Percentiles rank a stretch among this genome's conserved stretches.
phyloP scores from a whole-genome alignment of 2,113 vertebrate species.

The Limanda limanda region DNA sequence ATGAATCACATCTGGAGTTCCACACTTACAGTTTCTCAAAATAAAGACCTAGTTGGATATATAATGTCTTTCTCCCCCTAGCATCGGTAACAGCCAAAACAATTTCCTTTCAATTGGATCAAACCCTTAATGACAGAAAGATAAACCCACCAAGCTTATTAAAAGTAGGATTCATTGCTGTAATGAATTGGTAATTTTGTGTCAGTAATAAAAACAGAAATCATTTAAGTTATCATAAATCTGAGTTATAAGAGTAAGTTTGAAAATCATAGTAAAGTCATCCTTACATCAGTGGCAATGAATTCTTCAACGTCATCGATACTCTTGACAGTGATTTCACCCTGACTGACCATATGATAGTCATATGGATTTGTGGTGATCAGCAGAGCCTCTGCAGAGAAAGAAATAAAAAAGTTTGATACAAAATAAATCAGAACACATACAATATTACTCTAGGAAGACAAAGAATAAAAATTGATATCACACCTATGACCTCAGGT shows the following conservation, averaged over 20 bases:
- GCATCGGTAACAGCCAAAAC: too few relatives aligned
- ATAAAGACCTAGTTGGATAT: too few relatives aligned
- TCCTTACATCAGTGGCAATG: conserved; percentile 90
- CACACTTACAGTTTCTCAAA: background rate
- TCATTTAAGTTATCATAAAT: background rate
- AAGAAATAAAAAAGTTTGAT: background rate
- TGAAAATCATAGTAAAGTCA: background rate
- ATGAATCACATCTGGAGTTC: background rate
- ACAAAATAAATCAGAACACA: background rate
- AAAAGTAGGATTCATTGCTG: too few relatives aligned
- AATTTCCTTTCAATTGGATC: too few relatives aligned
- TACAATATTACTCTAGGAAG: background rate
- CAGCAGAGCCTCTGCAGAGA: conserved; percentile 81
- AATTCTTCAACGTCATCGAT: conserved; percentile 92
- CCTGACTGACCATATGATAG: conserved; percentile 88
- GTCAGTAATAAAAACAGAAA: too few relatives aligned
- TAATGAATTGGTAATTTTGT: too few relatives aligned
- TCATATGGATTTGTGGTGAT: conserved; percentile 93
- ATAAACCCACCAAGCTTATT: too few relatives aligned
- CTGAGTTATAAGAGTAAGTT: background rate
- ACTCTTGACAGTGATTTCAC: conserved; percentile 90
- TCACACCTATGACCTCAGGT: conserved; percentile 77
- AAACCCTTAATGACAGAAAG: too few relatives aligned
- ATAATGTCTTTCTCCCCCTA: background rate
- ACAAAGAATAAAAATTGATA: background rate